Evolutionary conservation across 1,140 invertebrate species (phyloP).

Genomic region (Camponotus vicinus): DNA sequence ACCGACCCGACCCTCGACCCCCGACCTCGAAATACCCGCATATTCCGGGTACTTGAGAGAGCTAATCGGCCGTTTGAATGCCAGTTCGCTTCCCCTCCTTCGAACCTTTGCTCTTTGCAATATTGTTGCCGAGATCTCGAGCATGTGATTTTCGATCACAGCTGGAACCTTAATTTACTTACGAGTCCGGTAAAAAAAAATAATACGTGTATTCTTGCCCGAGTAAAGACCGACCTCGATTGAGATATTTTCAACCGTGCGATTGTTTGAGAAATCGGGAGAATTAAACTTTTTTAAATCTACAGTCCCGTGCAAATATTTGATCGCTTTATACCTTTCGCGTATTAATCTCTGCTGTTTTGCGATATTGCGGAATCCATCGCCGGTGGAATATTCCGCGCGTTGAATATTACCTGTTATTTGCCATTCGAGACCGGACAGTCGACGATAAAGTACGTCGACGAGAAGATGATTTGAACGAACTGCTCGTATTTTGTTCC

Average conservation of each 20-base stretch:
- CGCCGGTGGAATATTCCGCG: not conserved
- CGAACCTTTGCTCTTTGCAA: not conserved
- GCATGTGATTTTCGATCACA: not conserved
- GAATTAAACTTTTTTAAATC: slow-evolving; percentile 2
- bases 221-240: not conserved
- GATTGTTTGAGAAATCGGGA: not conserved
- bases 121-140: not conserved
- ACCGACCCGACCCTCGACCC: slow-evolving; percentile 25
- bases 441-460: slow-evolving; percentile 20
- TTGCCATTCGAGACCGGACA: not conserved
- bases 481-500: not conserved
- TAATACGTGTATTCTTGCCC: not conserved
- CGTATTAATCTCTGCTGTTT: not conserved
- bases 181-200: not conserved
- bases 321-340: not conserved
- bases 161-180: not conserved
- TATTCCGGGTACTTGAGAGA: slow-evolving; percentile 36
- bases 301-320: not conserved
- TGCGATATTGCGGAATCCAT: not conserved
- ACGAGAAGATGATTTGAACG: slow-evolving; percentile 22
- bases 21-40: slow-evolving; percentile 12
- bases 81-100: not conserved
- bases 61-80: slow-evolving; percentile 43
- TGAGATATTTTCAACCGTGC: not conserved
- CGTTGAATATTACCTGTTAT: too few relatives aligned